Evolutionary conservation across 2,113 vertebrate species (phyloP), one percentile per base, ranked within the genome.

Genomic region (Naja naja): DNA sequence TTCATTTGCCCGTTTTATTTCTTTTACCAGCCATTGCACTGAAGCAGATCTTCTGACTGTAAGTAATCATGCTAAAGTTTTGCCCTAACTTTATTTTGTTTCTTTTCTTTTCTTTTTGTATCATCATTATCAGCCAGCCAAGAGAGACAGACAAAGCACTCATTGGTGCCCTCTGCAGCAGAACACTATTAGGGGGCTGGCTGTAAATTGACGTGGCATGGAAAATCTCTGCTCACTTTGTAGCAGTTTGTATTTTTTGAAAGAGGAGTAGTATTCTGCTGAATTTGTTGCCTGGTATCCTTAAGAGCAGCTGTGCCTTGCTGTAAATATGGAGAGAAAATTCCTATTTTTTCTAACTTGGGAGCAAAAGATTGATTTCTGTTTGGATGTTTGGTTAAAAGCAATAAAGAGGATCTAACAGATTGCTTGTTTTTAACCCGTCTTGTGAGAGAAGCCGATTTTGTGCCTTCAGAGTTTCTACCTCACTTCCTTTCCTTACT

Each of bases 161-260:
- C 89, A 89, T 97, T 97, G 96, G 97, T 97, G 96, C 97, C 97
- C 97, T 97, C 94, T 97, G 97, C 96, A 88, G 95, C 96, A 94
- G 97, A 96, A 97, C 96, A 94, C 97, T 96, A 96, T 96, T 96
- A 96, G 97, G 95, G 95, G 98, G 97, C 97, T 97, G 97, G 97
- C 98, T 97, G 97, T 94, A 97, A 97, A 98, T 97, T 97, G 98
- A 98, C 98, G 98, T 98, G 98, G 98, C 98, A 98, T 97, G 97
- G 98, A 98, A 98, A 98, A 97, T 97, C 97, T 98, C 96, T 91
- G 94, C 97, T 97, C 92, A 96, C 94, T 97, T 93, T 97, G 96
- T 91, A 95, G 94, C 97, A 95, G 97, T 96, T 96, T 94, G 94
- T 92, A 81, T 92, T 88, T 93, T 94, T 97, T 95, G 95, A 4